Conservation (phyloP, 2,113 vertebrate genomes). For the Genyomyrus donnyi region DNA sequence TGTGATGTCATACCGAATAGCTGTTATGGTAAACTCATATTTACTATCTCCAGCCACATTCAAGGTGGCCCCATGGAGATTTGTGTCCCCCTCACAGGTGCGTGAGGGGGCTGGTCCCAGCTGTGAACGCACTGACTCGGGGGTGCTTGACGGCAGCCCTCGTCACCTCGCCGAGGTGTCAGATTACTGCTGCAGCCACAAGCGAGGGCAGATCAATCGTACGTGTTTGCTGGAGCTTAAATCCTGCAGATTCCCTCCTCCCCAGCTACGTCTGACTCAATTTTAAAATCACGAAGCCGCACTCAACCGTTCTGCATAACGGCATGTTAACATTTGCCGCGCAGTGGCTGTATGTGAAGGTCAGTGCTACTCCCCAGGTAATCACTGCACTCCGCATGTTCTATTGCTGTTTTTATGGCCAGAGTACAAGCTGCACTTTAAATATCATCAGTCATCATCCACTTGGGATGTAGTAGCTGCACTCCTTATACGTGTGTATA, state of each 20-base stretch:
- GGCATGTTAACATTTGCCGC: background rate
- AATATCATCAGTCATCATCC: background rate
- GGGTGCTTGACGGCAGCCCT: background rate
- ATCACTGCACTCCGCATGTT: background rate
- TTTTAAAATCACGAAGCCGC: background rate
- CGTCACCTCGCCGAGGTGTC: background rate
- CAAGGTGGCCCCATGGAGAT: background rate
- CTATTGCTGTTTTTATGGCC: background rate
- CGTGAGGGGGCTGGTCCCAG: background rate
- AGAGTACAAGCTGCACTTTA: background rate
- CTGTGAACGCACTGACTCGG: background rate
- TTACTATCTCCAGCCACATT: background rate
- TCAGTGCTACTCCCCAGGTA: background rate
- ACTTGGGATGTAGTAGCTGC: background rate
- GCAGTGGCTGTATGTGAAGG: background rate
- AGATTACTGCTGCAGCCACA: background rate
- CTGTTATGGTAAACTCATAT: background rate
- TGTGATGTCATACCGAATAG: background rate
- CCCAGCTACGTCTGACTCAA: background rate
- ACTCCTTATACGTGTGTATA: background rate
- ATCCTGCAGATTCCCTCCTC: background rate
- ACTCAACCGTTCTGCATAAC: background rate
- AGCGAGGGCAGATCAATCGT: background rate
- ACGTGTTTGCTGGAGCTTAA: background rate
- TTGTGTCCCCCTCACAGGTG: background rate